Evolutionary conservation across 2,797 vertebrate species (phyloP).

Genomic region (Micropoecilia bifurca): DNA sequence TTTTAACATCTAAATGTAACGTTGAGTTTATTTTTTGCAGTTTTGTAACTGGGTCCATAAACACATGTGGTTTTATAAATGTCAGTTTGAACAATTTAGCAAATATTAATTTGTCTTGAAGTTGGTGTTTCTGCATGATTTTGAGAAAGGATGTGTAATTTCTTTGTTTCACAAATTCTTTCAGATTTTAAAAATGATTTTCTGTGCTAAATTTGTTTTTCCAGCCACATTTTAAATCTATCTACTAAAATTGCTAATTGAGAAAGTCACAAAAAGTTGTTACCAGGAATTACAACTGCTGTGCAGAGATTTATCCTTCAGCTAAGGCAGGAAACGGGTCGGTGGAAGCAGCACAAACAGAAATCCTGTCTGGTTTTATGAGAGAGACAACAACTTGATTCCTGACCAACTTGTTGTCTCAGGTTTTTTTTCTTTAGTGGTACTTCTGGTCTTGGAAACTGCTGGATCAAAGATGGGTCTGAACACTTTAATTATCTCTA

Average conservation of each 20-base stretch:
- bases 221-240: not conserved
- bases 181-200: not conserved
- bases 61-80: not conserved
- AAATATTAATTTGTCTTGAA: not conserved
- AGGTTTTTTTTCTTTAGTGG: not conserved
- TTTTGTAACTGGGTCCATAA: not conserved
- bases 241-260: not conserved
- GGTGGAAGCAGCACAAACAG: not conserved
- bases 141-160: not conserved
- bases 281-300: not conserved
- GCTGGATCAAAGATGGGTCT: not conserved
- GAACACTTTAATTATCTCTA: not conserved
- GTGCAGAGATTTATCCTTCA: not conserved
- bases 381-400: not conserved
- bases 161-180: not conserved
- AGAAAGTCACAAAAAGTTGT: not conserved
- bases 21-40: not conserved
- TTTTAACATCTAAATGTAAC: conserved; percentile 8
- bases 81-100: not conserved
- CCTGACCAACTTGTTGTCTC: not conserved
- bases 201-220: not conserved
- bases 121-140: not conserved
- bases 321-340: not conserved
- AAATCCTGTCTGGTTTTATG: not conserved
- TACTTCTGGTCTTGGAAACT: not conserved